Conservation (phyloP, 2,888 invertebrate species). For the Drosophila hamatofila region DNA sequence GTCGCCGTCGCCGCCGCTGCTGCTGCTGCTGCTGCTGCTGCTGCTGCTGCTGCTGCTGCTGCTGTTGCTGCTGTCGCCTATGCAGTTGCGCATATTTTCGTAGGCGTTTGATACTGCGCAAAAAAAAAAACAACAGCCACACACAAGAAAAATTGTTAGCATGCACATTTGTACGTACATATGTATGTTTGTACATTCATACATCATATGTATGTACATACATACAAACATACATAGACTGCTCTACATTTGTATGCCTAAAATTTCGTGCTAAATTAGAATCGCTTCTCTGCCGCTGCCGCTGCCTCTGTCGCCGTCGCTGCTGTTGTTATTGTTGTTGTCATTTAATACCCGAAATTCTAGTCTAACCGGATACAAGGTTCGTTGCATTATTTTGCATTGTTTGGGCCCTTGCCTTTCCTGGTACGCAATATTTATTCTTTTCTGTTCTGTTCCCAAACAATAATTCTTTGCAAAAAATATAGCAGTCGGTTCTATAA, state of each 20-base stretch:
- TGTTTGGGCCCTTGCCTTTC: slow-evolving; percentile 58
- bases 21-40: neutral
- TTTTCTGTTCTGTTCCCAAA: slow-evolving; percentile 7
- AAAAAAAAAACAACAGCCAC: neutral
- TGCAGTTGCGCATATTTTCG: slow-evolving; percentile 77
- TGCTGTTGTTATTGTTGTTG: slow-evolving; percentile 46
- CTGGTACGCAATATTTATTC: slow-evolving; percentile 43
- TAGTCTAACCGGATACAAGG: slow-evolving; percentile 82
- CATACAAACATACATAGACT: neutral
- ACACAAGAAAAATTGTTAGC: neutral
- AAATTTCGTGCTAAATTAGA: slow-evolving; percentile 58
- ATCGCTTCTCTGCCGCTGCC: slow-evolving; percentile 55
- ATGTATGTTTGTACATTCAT: too few species aligned
- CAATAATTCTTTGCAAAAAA: slow-evolving; percentile 10
- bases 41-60: neutral
- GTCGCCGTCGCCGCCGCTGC: neutral
- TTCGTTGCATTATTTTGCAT: slow-evolving; percentile 82
- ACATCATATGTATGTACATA: too few species aligned
- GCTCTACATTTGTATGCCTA: slow-evolving; percentile 1
- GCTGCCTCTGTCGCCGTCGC: slow-evolving; percentile 10
- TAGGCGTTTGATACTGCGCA: slow-evolving; percentile 66
- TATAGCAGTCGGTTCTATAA: neutral
- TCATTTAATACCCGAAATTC: slow-evolving; percentile 82
- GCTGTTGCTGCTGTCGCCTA: slow-evolving; percentile 45
- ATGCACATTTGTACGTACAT: neutral